These are phyloP conservation scores for Trichomycterus rosablanca DNA, from an alignment of 2,113 vertebrate genomes.

Conservation along the genomic window DNA sequence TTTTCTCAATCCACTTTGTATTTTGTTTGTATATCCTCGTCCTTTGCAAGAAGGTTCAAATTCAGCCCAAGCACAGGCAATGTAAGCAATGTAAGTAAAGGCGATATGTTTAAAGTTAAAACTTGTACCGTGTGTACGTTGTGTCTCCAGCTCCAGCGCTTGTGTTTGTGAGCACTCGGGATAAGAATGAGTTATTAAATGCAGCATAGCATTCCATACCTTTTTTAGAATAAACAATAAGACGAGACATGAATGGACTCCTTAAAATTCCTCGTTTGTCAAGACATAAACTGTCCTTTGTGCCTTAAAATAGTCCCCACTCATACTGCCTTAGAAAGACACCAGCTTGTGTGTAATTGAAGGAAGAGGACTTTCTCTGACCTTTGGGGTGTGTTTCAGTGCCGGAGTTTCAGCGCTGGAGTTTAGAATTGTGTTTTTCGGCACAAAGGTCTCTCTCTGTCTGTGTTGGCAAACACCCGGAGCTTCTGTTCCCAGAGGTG, in stretches of 20 bases:
- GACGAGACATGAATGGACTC: conserved; percentile 46
- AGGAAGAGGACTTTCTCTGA: conserved; percentile 25
- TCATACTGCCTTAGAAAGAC: background rate
- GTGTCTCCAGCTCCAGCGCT: too few species aligned
- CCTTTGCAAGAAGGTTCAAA: too few species aligned
- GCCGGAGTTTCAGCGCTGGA: background rate
- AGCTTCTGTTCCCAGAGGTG: conserved; percentile 15
- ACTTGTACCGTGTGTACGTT: too few species aligned
- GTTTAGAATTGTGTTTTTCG: conserved; percentile 31
- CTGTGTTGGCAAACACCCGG: conserved; percentile 4
- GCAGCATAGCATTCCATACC: conserved; percentile 74
- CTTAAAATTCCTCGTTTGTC: conserved; percentile 42
- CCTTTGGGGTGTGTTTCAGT: conserved; percentile 17
- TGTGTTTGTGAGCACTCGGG: too few species aligned
- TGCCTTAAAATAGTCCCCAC: conserved; percentile 15
- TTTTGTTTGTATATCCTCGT: too few species aligned
- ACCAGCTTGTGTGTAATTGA: conserved; percentile 5
- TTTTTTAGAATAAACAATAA: conserved; percentile 71
- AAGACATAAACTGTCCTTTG: conserved; percentile 33
- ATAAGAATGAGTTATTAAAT: conserved; percentile 70
- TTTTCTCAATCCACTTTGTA: too few species aligned
- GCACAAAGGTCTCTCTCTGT: conserved; percentile 27
- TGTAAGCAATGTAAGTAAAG: too few species aligned
- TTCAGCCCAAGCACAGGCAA: too few species aligned
- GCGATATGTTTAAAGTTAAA: too few species aligned